These are phyloP conservation scores for Drosophila pegasa DNA, from an alignment of 2,888 invertebrate species.

Conservation along the genomic window DNA sequence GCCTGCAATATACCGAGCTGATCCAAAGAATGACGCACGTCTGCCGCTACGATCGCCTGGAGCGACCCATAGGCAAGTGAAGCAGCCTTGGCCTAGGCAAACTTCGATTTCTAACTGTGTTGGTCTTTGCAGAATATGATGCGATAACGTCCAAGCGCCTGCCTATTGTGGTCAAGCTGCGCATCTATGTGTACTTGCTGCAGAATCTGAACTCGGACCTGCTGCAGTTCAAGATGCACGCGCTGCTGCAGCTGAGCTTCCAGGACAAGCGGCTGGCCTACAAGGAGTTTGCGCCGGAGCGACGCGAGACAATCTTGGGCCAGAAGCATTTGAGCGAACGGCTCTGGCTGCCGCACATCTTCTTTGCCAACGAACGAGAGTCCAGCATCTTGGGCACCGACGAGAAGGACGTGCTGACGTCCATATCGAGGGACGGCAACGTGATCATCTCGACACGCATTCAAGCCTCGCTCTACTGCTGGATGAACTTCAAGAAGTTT, in stretches of 20 bases:
- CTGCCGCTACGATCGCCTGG: slow-evolving; percentile 83
- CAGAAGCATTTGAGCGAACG: slow-evolving; percentile 82
- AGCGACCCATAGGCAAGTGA: slow-evolving; percentile 79
- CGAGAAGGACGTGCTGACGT: slow-evolving; percentile 82
- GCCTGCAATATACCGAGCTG: slow-evolving; percentile 81
- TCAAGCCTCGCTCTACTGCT: slow-evolving; percentile 81
- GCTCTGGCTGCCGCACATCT: slow-evolving; percentile 81
- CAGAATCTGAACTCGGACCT: slow-evolving; percentile 82
- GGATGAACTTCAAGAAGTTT: slow-evolving; percentile 82
- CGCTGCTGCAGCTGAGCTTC: slow-evolving; percentile 77
- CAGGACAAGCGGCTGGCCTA: slow-evolving; percentile 76
- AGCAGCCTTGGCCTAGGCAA: fast-evolving
- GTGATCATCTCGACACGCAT: slow-evolving; percentile 79
- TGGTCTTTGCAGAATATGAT: slow-evolving; percentile 44
- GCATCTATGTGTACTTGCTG: slow-evolving; percentile 80
- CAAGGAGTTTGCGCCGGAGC: slow-evolving; percentile 65
- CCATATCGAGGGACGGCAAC: slow-evolving; percentile 78
- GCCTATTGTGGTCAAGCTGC: slow-evolving; percentile 76
- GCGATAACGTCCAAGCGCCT: slow-evolving; percentile 53
- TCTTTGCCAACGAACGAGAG: slow-evolving; percentile 81
- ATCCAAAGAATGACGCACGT: slow-evolving; percentile 83
- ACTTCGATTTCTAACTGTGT: neutral
- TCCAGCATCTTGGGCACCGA: slow-evolving; percentile 81
- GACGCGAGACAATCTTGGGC: slow-evolving; percentile 77
- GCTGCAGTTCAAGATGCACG: slow-evolving; percentile 80